Evolutionary conservation across 1,140 invertebrate genomes (phyloP).

Genomic region (Calycopis cecrops): DNA sequence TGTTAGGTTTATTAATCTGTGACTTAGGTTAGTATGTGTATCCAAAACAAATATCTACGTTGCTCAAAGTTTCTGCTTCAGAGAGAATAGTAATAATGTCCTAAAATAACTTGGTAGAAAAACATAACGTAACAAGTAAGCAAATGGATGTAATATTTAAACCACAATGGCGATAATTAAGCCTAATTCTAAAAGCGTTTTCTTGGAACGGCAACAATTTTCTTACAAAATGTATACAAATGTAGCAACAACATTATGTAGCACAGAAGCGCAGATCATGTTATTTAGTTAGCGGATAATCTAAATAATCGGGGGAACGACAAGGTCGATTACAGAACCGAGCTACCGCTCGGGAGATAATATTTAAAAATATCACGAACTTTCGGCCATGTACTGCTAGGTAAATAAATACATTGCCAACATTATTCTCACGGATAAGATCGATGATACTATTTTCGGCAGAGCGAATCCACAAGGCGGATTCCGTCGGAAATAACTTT

Average conservation of each 20-base stretch:
- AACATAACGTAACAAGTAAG: no score
- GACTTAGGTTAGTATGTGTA: no score
- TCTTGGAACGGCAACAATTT: no score
- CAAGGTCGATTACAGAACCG: conserved; percentile 17
- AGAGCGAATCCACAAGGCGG: conserved; percentile 58
- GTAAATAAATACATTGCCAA: conserved; percentile 49
- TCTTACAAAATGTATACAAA: no score
- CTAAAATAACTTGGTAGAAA: no score
- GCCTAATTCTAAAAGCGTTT: no score
- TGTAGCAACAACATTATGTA: background rate
- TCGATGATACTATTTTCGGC: conserved; percentile 67
- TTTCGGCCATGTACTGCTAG: conserved; percentile 37
- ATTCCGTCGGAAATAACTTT: conserved; percentile 67
- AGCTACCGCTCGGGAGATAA: background rate
- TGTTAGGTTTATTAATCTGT: no score
- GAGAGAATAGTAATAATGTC: no score
- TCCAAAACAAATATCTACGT: no score
- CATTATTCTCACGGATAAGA: conserved; percentile 57
- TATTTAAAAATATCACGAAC: conserved; percentile 13
- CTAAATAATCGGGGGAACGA: conserved; percentile 1
- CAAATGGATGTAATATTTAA: no score
- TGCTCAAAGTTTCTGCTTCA: no score
- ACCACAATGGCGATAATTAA: no score
- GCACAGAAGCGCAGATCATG: background rate
- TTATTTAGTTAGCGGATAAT: background rate